Base-by-base conservation (phyloP, 2,888 invertebrate species). In the Barypeithes pellucidus region DNA sequence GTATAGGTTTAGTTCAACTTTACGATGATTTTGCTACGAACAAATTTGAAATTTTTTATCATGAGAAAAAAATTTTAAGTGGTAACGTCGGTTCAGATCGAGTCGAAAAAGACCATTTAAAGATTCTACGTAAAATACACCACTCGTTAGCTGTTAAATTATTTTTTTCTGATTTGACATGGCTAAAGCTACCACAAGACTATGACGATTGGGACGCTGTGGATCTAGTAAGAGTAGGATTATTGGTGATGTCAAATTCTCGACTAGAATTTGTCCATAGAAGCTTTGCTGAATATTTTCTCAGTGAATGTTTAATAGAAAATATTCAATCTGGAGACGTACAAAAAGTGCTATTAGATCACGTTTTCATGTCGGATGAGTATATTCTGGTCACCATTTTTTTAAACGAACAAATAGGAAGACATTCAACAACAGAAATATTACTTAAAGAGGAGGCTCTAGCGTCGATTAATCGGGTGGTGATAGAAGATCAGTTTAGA, bases 251-350 rank as follows among this genome's bases (percentile, higher is more conserved):
- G 5, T 62, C 47, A 41, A 61, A 59, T 4, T 24, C n/a, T 5
- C 60, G 65, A 33, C 20, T 73, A 22, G 60, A 59, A 33, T 70
- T 57, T 57, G 54, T 57, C 11, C 54, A 57, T 33, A 33, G 54
- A 33, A 57, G 54, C 12, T 57, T 33, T 61, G 70, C 73, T n/a
- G 73, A 61, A 47, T 73, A 61, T 61, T 73, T 73, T 60, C 36
- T 73, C 0, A 67, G 66, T 43, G 57, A 70, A 67, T 70, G 54
- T 50, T 22, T 61, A 41, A 33, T 67, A 9, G 12, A 41, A 50
- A 41, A 72, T 18, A 39, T 72, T 14, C 39, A 50, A 5, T 36
- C 9, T 16, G 39, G 29, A 14, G 4, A 47, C 16, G 14, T 57
- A 33, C 54, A 66, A 66, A 66, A 54, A 22, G 7, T 66, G 12